These are phyloP conservation scores for Leptura quadrifasciata DNA, from an alignment of 2,888 invertebrate genomes.

Conservation along the genomic window DNA sequence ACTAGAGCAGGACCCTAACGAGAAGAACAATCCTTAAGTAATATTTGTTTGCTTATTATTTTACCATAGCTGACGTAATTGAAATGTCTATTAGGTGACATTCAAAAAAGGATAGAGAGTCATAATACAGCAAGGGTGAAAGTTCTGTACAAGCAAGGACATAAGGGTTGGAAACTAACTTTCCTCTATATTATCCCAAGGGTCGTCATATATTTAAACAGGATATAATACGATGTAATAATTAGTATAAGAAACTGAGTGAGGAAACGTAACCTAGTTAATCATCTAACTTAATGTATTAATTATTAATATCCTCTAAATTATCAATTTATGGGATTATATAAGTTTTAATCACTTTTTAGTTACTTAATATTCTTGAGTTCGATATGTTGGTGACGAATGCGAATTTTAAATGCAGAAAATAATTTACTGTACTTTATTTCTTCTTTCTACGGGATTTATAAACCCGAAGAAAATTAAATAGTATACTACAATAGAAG, in stretches of 20 bases:
- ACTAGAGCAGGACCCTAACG: too few relatives aligned
- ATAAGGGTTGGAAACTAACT: background rate
- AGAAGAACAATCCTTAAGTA: too few relatives aligned
- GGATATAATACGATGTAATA: background rate
- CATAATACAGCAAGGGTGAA: too few relatives aligned
- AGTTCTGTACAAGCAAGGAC: too few relatives aligned
- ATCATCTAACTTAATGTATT: background rate
- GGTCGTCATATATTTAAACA: background rate
- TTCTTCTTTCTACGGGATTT: too few relatives aligned
- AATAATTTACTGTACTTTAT: too few relatives aligned
- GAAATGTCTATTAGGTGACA: too few relatives aligned
- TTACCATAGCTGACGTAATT: too few relatives aligned
- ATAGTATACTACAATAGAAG: too few relatives aligned
- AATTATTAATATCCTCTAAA: background rate
- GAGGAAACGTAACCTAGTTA: background rate
- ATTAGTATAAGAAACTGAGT: background rate
- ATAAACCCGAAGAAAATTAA: too few relatives aligned
- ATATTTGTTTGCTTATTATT: too few relatives aligned
- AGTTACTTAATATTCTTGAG: background rate
- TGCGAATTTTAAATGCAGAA: background rate
- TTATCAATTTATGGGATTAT: background rate
- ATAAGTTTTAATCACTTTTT: background rate
- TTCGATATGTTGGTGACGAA: background rate
- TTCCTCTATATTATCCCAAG: background rate
- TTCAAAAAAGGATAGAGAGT: too few relatives aligned